These are phyloP conservation scores for Aphodius granarius DNA, from an alignment of 2,888 invertebrate species.

Conservation along the genomic window DNA sequence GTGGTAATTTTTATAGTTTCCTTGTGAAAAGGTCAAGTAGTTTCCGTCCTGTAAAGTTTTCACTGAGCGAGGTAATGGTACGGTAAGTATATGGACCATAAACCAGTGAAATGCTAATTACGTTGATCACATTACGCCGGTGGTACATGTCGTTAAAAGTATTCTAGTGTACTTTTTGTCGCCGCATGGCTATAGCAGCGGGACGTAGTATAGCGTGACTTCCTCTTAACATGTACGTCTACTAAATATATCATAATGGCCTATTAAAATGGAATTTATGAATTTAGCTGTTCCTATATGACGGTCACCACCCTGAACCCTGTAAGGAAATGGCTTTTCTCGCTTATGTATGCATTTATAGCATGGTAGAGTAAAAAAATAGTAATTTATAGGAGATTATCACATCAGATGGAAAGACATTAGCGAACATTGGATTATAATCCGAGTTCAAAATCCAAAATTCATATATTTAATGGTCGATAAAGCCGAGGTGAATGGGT, in stretches of 20 bases:
- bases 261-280: constrained; percentile 11
- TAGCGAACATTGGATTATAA: neutral
- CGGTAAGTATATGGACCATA: neutral
- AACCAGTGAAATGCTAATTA: neutral
- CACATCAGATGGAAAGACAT: neutral
- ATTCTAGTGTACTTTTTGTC: neutral
- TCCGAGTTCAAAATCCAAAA: neutral
- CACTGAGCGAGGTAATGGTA: neutral
- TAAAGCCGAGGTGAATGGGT: neutral
- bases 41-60: neutral
- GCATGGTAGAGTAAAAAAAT: neutral
- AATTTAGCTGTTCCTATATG: no score
- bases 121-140: neutral
- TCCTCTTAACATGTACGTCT: neutral
- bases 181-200: neutral
- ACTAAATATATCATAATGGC: constrained; percentile 9
- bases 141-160: neutral
- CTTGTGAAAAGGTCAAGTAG: neutral
- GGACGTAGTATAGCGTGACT: neutral
- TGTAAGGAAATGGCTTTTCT: neutral
- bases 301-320: neutral
- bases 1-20: neutral
- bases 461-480: constrained; percentile 11
- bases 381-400: neutral
- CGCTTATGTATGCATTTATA: neutral